phyloP scores from a whole-genome alignment of 2,113 vertebrate genomes.

The Aptenodytes patagonicus region DNA sequence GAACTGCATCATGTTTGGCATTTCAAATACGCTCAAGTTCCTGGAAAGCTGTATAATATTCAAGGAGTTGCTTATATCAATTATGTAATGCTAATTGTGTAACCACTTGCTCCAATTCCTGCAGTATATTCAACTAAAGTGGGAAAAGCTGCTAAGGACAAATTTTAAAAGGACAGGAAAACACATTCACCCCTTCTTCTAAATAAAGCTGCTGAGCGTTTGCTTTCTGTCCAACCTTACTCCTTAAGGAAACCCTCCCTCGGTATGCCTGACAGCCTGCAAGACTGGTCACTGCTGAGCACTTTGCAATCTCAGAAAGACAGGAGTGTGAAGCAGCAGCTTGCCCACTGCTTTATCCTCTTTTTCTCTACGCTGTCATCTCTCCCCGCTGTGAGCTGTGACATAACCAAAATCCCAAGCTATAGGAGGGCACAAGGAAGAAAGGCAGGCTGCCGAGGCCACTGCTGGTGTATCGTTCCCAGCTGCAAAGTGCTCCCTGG shows the following conservation, averaged over 20 bases:
- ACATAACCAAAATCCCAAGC: background rate
- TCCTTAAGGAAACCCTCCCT: background rate
- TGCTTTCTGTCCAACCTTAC: background rate
- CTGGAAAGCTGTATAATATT: background rate
- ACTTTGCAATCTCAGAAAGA: background rate
- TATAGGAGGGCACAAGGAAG: background rate
- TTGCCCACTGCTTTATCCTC: background rate
- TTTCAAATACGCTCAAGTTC: background rate
- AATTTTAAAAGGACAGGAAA: background rate
- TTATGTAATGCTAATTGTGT: background rate
- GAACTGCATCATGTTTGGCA: background rate
- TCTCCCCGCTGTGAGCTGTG: background rate
- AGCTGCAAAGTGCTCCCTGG: background rate
- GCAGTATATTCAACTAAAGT: background rate
- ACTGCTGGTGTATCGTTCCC: rapidly evolving
- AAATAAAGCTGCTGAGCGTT: background rate
- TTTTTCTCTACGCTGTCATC: background rate
- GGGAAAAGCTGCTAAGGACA: background rate
- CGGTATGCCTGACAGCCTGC: background rate
- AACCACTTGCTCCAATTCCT: background rate
- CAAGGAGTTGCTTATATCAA: background rate
- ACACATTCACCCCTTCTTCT: background rate
- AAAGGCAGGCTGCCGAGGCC: background rate
- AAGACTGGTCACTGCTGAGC: background rate
- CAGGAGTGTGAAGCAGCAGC: background rate